Evolutionary conservation across 2,888 invertebrate genomes (phyloP).

Genomic region (Aleiodes testaceus): DNA sequence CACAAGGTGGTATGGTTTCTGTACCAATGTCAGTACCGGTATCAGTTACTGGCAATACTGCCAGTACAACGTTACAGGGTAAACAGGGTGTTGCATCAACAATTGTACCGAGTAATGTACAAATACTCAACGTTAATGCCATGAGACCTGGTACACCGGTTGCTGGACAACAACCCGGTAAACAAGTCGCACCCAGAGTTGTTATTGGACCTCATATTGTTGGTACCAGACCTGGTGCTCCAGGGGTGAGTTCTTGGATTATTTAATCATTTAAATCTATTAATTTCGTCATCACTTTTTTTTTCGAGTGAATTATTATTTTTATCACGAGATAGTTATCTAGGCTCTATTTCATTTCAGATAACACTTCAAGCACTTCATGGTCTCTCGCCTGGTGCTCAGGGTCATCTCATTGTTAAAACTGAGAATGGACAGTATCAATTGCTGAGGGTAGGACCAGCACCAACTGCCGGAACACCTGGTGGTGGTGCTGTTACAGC

Average conservation of each 20-base stretch:
- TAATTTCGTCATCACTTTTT: too few relatives aligned
- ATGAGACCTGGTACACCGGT: constrained; percentile 83
- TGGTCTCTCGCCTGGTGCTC: constrained; percentile 87
- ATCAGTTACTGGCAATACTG: constrained; percentile 58
- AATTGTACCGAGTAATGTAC: constrained; percentile 83
- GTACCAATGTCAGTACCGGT: constrained; percentile 71
- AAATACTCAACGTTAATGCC: constrained; percentile 84
- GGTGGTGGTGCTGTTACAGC: constrained; percentile 71
- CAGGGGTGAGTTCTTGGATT: constrained; percentile 78
- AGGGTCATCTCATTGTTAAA: constrained; percentile 92
- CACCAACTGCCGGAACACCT: constrained; percentile 77
- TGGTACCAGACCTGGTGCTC: constrained; percentile 86
- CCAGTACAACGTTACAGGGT: constrained; percentile 64
- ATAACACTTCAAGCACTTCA: constrained; percentile 91
- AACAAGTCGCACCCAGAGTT: constrained; percentile 83
- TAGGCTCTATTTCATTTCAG: constrained; percentile 63
- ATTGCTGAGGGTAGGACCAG: constrained; percentile 90
- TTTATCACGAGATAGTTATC: constrained; percentile 22
- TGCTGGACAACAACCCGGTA: constrained; percentile 79
- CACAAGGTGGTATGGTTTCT: constrained; percentile 70
- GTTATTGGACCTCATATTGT: constrained; percentile 90
- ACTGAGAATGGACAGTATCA: constrained; percentile 98
- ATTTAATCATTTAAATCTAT: background rate
- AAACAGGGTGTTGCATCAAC: constrained; percentile 74
- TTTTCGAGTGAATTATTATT: constrained; percentile 45